These are phyloP conservation scores for Aproaerema taeniolella DNA, from an alignment of 2,888 invertebrate genomes.

Conservation along the genomic window DNA sequence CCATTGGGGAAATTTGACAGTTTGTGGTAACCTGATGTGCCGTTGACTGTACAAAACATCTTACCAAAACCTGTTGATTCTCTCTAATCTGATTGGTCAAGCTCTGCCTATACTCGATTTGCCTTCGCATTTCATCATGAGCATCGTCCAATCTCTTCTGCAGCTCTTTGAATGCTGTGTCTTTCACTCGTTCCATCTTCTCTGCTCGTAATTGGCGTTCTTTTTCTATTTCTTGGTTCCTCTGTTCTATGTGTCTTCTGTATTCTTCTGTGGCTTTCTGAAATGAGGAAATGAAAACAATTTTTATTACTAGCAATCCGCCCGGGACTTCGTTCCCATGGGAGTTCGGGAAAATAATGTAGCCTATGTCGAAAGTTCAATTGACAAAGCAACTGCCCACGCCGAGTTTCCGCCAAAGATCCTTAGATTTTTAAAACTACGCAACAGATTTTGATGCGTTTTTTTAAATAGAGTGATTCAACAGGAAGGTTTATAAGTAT, in stretches of 20 bases:
- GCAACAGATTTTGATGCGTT: too few species aligned
- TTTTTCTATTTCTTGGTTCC: constrained; percentile 33
- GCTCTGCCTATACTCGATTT: constrained; percentile 50
- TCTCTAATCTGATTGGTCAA: constrained; percentile 47
- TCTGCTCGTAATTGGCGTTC: constrained; percentile 36
- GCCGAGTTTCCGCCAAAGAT: too few species aligned
- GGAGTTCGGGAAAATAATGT: too few species aligned
- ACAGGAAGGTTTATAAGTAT: too few species aligned
- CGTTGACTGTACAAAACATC: too few species aligned
- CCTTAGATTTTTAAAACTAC: too few species aligned
- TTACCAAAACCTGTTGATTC: constrained; percentile 50
- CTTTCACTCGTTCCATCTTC: constrained; percentile 48
- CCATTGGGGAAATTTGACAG: too few species aligned
- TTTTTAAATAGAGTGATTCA: too few species aligned
- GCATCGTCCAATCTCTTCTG: constrained; percentile 41
- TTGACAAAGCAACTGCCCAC: too few species aligned
- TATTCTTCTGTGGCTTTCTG: constrained; percentile 56
- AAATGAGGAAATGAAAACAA: constrained; percentile 18
- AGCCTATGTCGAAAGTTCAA: too few species aligned
- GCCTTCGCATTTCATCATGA: constrained; percentile 45
- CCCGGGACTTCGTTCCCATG: too few species aligned
- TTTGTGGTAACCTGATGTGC: too few species aligned
- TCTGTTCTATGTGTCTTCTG: constrained; percentile 39
- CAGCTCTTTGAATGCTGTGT: constrained; percentile 42
- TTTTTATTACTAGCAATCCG: background rate